A percentile compares a stretch with the other conserved stretches of the same genome.
Conservation (phyloP, 2,888 invertebrate species). For the Clunio marinus region DNA sequence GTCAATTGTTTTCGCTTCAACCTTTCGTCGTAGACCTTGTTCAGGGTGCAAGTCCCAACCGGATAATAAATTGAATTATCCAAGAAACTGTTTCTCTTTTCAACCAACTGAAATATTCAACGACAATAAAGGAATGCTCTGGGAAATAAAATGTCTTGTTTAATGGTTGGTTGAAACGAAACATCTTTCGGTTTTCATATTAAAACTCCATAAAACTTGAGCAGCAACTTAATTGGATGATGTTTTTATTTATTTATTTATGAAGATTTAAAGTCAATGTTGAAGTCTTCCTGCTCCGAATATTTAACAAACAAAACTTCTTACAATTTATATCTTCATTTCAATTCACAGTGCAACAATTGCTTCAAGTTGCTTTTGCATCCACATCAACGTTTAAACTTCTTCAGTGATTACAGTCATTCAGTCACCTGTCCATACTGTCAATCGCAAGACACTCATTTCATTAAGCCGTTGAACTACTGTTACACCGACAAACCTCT, state of each 20-base stretch:
- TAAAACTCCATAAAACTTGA: conserved; percentile 5
- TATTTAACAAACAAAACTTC: neutral
- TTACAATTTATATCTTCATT: conserved; percentile 42
- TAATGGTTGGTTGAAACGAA: conserved; percentile 4
- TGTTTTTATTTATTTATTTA: no score
- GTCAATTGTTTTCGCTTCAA: conserved; percentile 16
- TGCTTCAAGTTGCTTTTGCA: conserved; percentile 85
- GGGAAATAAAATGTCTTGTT: conserved; percentile 26
- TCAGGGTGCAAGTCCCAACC: conserved; percentile 1
- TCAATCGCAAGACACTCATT: conserved; percentile 85
- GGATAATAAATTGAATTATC: conserved; percentile 25
- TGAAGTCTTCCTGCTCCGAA: neutral
- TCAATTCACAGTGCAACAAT: conserved; percentile 74
- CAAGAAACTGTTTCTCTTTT: neutral
- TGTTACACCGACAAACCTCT: conserved; percentile 74
- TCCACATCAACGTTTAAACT: conserved; percentile 80
- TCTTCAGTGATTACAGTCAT: conserved; percentile 93
- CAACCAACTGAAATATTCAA: conserved; percentile 10
- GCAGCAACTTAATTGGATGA: no score
- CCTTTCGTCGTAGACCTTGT: neutral
- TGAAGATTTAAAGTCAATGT: neutral
- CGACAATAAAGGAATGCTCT: neutral
- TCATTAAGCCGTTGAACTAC: conserved; percentile 83
- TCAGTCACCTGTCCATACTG: conserved; percentile 89
- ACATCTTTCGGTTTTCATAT: neutral